phyloP scores from a whole-genome alignment of 2,888 invertebrate species.

The Harpagoxenus sublaevis region DNA sequence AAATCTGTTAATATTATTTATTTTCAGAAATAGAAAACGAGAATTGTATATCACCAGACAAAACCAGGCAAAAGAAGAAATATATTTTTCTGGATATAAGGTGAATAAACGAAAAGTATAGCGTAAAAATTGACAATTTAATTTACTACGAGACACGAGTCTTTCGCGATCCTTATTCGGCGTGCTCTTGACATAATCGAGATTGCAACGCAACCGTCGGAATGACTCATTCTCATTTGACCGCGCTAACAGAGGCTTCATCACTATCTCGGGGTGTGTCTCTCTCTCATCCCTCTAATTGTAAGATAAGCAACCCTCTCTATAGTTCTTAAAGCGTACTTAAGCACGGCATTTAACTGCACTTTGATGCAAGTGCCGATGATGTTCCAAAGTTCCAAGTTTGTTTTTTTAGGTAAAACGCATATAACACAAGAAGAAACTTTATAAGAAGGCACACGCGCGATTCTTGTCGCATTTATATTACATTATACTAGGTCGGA shows the following conservation, averaged over 20 bases:
- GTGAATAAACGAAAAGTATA: not conserved
- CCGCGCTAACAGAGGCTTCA: constrained; percentile 48
- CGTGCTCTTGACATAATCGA: constrained; percentile 70
- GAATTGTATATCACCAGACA: not conserved
- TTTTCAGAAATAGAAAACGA: not conserved
- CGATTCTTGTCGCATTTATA: constrained; percentile 10
- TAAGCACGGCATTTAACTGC: not conserved
- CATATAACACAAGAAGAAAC: not conserved
- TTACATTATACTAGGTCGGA: not conserved
- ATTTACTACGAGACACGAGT: constrained; percentile 63
- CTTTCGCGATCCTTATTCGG: constrained; percentile 72
- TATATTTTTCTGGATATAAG: not conserved
- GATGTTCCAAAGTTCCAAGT: too few species aligned
- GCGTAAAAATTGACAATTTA: constrained; percentile 7
- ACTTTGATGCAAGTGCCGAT: not conserved
- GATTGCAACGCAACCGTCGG: constrained; percentile 53
- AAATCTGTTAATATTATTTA: not conserved
- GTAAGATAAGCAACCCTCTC: constrained; percentile 9
- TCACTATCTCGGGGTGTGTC: constrained; percentile 63
- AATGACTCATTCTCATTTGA: constrained; percentile 71
- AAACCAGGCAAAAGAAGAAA: not conserved
- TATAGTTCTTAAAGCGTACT: not conserved
- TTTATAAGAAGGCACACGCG: not conserved
- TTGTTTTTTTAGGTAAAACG: not conserved
- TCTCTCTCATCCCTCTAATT: constrained; percentile 51